Conservation (phyloP, 2,888 invertebrate species). For the Morpho deidamia region DNA sequence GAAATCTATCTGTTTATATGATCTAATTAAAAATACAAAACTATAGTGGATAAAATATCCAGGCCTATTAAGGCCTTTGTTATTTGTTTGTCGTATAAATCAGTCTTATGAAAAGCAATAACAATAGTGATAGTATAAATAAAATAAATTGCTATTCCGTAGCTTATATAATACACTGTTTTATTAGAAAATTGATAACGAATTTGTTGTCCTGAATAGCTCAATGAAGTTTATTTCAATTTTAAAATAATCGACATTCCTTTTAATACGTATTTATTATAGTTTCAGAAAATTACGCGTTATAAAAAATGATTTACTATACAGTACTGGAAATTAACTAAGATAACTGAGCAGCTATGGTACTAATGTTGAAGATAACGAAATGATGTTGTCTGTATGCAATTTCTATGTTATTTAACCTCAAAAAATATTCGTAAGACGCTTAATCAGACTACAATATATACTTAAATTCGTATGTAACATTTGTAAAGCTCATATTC, state of each 20-base stretch:
- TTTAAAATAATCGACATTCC: constrained; percentile 18
- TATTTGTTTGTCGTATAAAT: constrained; percentile 18
- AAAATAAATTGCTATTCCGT: constrained; percentile 6
- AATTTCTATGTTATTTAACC: too few relatives aligned
- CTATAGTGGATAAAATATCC: constrained; percentile 9
- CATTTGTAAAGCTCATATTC: too few relatives aligned
- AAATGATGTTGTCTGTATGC: background rate
- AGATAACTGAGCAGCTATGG: constrained; percentile 31
- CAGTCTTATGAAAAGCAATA: constrained; percentile 23
- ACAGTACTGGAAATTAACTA: constrained; percentile 21
- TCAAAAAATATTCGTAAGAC: too few relatives aligned
- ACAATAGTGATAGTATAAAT: constrained; percentile 14
- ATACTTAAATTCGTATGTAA: too few relatives aligned
- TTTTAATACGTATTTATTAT: constrained; percentile 14
- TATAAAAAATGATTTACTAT: background rate
- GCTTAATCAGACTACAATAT: too few relatives aligned
- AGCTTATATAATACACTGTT: constrained; percentile 6
- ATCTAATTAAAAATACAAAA: background rate
- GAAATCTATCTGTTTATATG: background rate
- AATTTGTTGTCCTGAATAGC: constrained; percentile 14
- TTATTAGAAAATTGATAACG: constrained; percentile 13
- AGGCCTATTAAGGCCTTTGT: constrained; percentile 9
- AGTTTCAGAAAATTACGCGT: constrained; percentile 11
- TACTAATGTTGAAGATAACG: constrained; percentile 16
- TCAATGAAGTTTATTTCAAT: constrained; percentile 13